Conservation (phyloP, 2,113 vertebrate genomes). For the Mobula birostris region DNA sequence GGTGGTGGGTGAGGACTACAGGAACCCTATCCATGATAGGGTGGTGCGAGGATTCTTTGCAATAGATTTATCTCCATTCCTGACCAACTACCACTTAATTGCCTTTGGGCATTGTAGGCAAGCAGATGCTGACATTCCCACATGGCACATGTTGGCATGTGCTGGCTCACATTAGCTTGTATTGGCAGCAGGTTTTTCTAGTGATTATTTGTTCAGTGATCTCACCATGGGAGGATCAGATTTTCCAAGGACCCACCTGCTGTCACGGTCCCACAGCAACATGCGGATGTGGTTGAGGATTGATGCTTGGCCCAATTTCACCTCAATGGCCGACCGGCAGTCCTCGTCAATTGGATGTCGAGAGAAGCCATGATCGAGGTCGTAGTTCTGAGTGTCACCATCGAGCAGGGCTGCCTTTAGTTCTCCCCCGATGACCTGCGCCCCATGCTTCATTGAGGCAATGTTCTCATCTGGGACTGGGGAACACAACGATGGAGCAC, state of each 20-base stretch:
- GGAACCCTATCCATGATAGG: no score
- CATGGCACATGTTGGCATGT: no score
- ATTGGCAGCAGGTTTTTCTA: no score
- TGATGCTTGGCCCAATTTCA: slow-evolving; percentile 85
- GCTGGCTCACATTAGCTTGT: no score
- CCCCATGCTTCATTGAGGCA: slow-evolving; percentile 94
- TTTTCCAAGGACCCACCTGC: slow-evolving; percentile 60
- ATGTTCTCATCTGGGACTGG: slow-evolving; percentile 95
- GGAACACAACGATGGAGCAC: slow-evolving; percentile 6
- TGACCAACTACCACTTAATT: no score
- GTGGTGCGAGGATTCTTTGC: no score
- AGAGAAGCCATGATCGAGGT: slow-evolving; percentile 97
- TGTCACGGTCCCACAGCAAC: slow-evolving; percentile 92
- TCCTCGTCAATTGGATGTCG: slow-evolving; percentile 93
- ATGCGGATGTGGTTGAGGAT: slow-evolving; percentile 94
- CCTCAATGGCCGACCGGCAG: slow-evolving; percentile 82
- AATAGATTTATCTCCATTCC: no score
- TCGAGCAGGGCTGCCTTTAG: slow-evolving; percentile 91
- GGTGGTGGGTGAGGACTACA: no score
- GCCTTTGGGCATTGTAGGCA: no score
- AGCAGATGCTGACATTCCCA: no score
- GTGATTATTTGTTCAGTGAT: no score
- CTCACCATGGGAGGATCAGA: no score
- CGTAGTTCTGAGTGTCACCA: slow-evolving; percentile 96
- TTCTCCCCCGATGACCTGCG: slow-evolving; percentile 93